Evolutionary conservation across 1,140 invertebrate genomes (phyloP).

Genomic region (Hestina assimilis): DNA sequence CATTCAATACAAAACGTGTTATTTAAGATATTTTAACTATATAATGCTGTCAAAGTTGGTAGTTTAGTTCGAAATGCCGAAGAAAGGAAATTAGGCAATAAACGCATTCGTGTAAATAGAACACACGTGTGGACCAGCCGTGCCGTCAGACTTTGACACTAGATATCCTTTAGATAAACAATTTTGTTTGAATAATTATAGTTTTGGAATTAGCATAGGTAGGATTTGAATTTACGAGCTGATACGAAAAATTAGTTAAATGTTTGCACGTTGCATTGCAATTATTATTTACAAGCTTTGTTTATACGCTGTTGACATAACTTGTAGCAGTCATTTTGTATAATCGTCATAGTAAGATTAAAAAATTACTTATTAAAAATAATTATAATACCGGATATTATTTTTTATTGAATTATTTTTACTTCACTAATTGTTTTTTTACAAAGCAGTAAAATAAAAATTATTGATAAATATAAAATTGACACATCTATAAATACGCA

Average conservation of each 20-base stretch:
- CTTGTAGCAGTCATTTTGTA: no score
- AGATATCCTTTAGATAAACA: neutral
- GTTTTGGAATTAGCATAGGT: neutral
- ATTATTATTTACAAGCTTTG: no score
- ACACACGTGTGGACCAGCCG: constrained; percentile 7
- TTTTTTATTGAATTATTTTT: no score
- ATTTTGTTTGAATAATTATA: neutral
- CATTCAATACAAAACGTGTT: no score
- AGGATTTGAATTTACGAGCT: neutral
- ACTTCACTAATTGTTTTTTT: no score
- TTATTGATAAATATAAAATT: neutral
- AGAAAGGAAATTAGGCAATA: neutral
- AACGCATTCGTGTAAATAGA: constrained; percentile 5
- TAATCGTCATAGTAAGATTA: no score
- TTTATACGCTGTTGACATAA: no score
- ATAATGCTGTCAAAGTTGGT: neutral
- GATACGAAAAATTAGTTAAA: no score
- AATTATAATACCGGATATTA: no score
- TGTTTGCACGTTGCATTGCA: no score
- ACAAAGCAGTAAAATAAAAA: neutral
- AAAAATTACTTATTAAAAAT: no score
- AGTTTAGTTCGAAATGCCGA: neutral
- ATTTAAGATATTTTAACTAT: neutral
- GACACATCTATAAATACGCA: constrained; percentile 18
- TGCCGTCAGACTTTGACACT: neutral